phyloP scores from a whole-genome alignment of 2,113 vertebrate genomes.

The Cryptomyrus ogoouensis region DNA sequence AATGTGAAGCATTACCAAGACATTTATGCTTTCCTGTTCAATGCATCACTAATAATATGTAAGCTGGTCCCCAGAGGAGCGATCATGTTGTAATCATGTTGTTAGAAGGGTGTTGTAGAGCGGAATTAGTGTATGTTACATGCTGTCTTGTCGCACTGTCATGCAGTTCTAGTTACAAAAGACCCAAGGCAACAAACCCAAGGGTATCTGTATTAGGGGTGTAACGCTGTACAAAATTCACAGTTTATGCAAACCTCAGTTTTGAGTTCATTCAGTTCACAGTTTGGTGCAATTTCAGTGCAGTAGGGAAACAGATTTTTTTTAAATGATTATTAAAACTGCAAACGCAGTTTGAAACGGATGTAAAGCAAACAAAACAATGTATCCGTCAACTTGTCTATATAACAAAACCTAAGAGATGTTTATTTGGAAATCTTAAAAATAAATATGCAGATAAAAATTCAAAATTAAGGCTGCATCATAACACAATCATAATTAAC shows the following conservation, averaged over 20 bases:
- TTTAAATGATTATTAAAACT: not conserved
- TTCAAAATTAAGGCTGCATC: not conserved
- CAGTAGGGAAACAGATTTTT: not conserved
- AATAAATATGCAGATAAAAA: not conserved
- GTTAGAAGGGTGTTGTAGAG: constrained; percentile 23
- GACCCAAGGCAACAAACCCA: not conserved
- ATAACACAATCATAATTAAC: not conserved
- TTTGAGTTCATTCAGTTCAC: not conserved
- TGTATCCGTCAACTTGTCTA: not conserved
- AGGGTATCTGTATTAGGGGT: not conserved
- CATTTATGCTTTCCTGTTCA: not conserved
- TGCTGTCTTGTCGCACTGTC: constrained; percentile 2
- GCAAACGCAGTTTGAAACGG: not conserved
- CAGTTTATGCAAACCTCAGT: not conserved
- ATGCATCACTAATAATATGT: constrained; percentile 13
- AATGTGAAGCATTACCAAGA: not conserved
- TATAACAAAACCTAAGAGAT: not conserved
- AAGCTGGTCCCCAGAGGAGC: constrained; percentile 24
- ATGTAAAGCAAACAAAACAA: not conserved
- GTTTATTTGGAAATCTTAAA: not conserved
- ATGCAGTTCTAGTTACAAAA: not conserved
- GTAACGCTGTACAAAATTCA: not conserved
- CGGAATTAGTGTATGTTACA: constrained; percentile 23
- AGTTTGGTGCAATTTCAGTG: not conserved
- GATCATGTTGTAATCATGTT: not conserved